These are phyloP conservation scores for Drepanosiphum platanoidis DNA, from an alignment of 2,888 invertebrate genomes.

Conservation along the genomic window DNA sequence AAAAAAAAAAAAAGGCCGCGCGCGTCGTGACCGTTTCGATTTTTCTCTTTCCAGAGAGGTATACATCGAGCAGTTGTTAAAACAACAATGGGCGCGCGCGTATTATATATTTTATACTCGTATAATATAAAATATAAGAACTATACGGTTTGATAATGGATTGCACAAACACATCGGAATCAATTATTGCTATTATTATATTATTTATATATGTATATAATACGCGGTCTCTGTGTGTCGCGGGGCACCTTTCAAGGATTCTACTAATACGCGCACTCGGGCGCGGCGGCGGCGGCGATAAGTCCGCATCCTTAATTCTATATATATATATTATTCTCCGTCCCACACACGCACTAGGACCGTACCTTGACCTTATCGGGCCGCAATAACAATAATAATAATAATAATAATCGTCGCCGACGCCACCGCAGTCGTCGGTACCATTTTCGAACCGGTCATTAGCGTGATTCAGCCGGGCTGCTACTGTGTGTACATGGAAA, in stretches of 20 bases:
- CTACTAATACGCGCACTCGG: not conserved
- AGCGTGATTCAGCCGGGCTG: conserved; percentile 53
- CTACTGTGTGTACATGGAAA: conserved; percentile 59
- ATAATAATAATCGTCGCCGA: not conserved
- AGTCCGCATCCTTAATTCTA: conserved; percentile 44
- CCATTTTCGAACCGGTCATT: conserved; percentile 54
- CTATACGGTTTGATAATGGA: conserved; percentile 43
- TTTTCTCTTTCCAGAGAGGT: not conserved
- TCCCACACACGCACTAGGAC: not conserved
- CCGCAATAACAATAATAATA: conserved; percentile 37
- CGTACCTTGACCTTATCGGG: conserved; percentile 50
- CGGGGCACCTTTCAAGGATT: conserved; percentile 36
- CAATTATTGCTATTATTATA: conserved; percentile 45
- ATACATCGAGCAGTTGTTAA: not conserved
- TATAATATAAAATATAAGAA: too few relatives aligned
- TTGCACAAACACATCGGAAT: conserved; percentile 37
- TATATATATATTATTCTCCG: too few relatives aligned
- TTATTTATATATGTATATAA: not conserved
- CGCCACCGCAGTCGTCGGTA: too few relatives aligned
- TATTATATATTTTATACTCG: too few relatives aligned
- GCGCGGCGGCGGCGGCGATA: not conserved
- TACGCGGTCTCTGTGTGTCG: not conserved
- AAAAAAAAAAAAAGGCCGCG: conserved; percentile 35
- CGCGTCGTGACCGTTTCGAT: conserved; percentile 53
- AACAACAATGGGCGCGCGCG: conserved; percentile 16